Evolutionary conservation across 2,113 vertebrate genomes (phyloP), one percentile per base, ranked within the genome.

Genomic region (Cyanoliseus patagonus): DNA sequence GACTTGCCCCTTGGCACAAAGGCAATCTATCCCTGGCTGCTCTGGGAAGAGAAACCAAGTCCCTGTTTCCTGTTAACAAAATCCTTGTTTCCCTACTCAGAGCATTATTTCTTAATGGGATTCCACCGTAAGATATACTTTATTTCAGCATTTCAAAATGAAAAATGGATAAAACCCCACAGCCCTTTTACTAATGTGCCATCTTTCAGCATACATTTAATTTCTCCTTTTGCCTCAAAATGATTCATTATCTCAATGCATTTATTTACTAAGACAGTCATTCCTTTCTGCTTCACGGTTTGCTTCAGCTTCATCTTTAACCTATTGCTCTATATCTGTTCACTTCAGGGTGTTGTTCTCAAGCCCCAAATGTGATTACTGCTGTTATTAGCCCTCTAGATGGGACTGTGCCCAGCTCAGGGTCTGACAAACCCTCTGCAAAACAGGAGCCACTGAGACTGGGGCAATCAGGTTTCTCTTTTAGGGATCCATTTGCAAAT

Each of bases 181-280:
- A 93, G 52, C 27, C 73, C 59, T 79, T 68, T 79, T 27, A 78
- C 90, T 75, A 55, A 79, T 16, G 76, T 69, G 80, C 80, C 90
- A 53, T 83, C 86, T 84, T 64, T 62, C 84, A 82, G 86, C 8
- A 5, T 8, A 82, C 79, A 82, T 51, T 96, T 96, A 86, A 96
- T 96, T 94, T 92, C 83, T 75, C 75, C 39, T 86, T 96, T 83
- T 89, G 83, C 73, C 85, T 93, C 22, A 33, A 75, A 92, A 83
- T 68, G 76, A 86, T 96, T 93, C 90, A 96, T 94, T 92, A 90
- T 68, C 59, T 83, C 90, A 78, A 67, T 41, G 57, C 61, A 19
- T 69, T 95, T 33, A 11, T 74, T 90, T 90, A 55, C 83, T 76
- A 78, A 53, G 16, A 44, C 11, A 88, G 53, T 22, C 74, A 7